Percentiles rank a stretch among this genome's conserved stretches.
These are phyloP conservation scores for Phania funesta DNA, from an alignment of 2,888 invertebrate genomes.

Conservation along the genomic window DNA sequence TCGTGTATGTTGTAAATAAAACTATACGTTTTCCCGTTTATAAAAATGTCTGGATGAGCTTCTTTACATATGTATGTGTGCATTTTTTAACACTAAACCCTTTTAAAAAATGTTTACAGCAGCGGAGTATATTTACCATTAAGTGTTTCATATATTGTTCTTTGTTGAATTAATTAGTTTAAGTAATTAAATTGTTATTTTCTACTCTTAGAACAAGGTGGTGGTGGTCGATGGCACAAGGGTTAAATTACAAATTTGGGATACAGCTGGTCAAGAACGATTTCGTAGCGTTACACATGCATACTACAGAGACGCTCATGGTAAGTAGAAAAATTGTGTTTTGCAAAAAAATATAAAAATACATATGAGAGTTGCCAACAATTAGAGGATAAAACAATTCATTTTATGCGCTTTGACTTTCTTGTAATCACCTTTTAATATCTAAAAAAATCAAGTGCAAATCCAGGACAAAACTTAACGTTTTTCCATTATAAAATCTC, in stretches of 20 bases:
- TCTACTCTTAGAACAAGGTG: constrained; percentile 86
- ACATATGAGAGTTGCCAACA: too few relatives aligned
- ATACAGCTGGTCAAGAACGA: constrained; percentile 96
- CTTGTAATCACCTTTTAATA: too few relatives aligned
- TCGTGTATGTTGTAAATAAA: not conserved
- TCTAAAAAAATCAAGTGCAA: too few relatives aligned
- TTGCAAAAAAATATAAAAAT: not conserved
- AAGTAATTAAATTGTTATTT: not conserved
- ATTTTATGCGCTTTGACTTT: too few relatives aligned
- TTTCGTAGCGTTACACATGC: constrained; percentile 96
- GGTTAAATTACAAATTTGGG: constrained; percentile 98
- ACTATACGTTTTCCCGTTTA: not conserved
- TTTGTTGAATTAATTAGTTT: not conserved
- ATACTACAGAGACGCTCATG: constrained; percentile 96
- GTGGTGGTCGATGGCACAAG: constrained; percentile 90
- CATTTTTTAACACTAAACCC: not conserved
- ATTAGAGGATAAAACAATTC: too few relatives aligned
- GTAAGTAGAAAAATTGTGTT: constrained; percentile 81
- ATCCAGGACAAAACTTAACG: too few relatives aligned
- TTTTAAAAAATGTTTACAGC: constrained; percentile 7
- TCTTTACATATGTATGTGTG: not conserved
- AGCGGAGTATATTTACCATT: constrained; percentile 15
- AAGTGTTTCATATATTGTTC: not conserved
- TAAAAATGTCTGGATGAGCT: not conserved
- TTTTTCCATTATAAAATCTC: too few relatives aligned